Evolutionary conservation across 2,888 invertebrate genomes (phyloP).

Genomic region (Cantharis flavilabris): DNA sequence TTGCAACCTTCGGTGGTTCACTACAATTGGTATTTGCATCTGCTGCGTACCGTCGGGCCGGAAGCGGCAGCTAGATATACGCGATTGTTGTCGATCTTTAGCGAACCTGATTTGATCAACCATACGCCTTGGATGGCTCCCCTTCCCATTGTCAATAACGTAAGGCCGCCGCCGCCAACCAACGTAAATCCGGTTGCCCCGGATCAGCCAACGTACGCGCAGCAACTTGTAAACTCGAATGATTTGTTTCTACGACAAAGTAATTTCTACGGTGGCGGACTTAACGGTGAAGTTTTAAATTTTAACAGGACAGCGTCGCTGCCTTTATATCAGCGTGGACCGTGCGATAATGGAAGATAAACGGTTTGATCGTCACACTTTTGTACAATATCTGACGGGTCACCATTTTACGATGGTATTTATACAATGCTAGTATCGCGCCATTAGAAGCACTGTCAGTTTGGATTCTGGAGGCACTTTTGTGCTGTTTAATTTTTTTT

Average conservation of each 20-base stretch:
- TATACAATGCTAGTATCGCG: background rate
- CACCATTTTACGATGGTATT: background rate
- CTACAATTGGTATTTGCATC: conserved; percentile 60
- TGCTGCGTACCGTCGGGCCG: conserved; percentile 60
- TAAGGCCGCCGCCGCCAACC: background rate
- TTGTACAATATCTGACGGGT: background rate
- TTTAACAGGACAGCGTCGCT: background rate
- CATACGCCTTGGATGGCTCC: background rate
- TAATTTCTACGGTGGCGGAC: background rate
- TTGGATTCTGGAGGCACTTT: background rate
- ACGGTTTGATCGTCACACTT: background rate
- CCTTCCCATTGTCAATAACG: background rate
- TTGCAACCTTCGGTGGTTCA: conserved; percentile 55
- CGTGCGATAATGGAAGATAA: background rate
- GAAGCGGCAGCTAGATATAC: conserved; percentile 48
- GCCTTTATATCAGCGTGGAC: background rate
- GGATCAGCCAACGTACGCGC: background rate
- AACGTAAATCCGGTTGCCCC: background rate
- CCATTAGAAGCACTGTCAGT: background rate
- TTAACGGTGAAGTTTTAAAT: background rate
- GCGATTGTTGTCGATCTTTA: background rate
- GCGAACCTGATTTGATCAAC: background rate
- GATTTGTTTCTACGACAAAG: background rate
- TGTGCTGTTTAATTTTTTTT: background rate
- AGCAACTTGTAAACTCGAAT: background rate